phyloP scores from a whole-genome alignment of 2,888 invertebrate genomes.

The Pocota personata region DNA sequence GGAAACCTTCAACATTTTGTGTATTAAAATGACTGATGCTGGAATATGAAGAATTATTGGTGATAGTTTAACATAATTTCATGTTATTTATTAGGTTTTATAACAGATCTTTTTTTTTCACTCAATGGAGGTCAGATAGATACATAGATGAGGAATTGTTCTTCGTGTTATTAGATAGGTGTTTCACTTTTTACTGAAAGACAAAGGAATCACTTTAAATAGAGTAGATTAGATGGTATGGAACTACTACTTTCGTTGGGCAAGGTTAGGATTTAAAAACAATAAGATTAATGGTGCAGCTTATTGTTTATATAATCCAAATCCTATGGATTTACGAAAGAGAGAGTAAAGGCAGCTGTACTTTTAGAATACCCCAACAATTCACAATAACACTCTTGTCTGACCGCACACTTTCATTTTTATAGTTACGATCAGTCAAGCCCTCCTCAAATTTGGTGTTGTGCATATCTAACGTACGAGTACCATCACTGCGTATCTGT shows the following conservation, averaged over 20 bases:
- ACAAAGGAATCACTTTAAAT: neutral
- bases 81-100: neutral
- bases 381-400: too few relatives aligned
- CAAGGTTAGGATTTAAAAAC: neutral
- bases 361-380: too few relatives aligned
- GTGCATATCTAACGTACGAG: neutral
- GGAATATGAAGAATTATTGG: neutral
- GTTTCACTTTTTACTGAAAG: neutral
- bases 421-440: too few relatives aligned
- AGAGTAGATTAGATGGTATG: neutral
- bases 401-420: too few relatives aligned
- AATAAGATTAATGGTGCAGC: neutral
- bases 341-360: neutral
- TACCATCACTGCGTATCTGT: neutral
- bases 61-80: neutral
- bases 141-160: neutral
- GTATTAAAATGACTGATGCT: neutral
- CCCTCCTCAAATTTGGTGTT: neutral
- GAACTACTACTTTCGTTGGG: conserved; percentile 5
- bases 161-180: neutral
- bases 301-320: neutral
- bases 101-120: neutral
- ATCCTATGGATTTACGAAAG: neutral
- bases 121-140: conserved; percentile 2
- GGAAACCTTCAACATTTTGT: neutral